These are phyloP conservation scores for Xanthostigma xanthostigma DNA, from an alignment of 2,888 invertebrate species.

Conservation along the genomic window DNA sequence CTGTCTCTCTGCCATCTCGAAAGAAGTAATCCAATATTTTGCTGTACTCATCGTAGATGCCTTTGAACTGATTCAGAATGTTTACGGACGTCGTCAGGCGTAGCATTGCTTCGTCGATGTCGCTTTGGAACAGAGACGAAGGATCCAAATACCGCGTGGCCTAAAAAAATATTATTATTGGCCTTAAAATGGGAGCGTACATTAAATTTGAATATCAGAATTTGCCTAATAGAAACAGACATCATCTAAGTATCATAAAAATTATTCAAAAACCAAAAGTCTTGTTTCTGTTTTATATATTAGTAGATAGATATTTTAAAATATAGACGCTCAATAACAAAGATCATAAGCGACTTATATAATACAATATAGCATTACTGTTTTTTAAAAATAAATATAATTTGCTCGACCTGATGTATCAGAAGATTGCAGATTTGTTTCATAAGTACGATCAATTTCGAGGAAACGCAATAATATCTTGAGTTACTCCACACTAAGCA, in stretches of 20 bases:
- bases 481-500: slow-evolving; percentile 86
- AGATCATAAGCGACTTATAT: not conserved
- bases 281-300: too few species aligned
- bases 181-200: too few species aligned
- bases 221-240: too few species aligned
- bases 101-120: slow-evolving; percentile 83
- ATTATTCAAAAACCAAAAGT: too few species aligned
- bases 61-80: slow-evolving; percentile 46
- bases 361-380: not conserved
- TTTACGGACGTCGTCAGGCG: slow-evolving; percentile 56
- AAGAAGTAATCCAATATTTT: slow-evolving; percentile 52
- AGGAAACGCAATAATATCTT: slow-evolving; percentile 76
- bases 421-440: slow-evolving; percentile 83
- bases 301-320: too few species aligned
- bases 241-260: too few species aligned
- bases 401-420: slow-evolving; percentile 58
- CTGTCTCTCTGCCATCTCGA: slow-evolving; percentile 29
- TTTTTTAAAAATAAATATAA: not conserved
- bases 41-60: slow-evolving; percentile 54
- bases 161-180: slow-evolving; percentile 27
- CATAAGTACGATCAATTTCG: slow-evolving; percentile 74
- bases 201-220: too few species aligned
- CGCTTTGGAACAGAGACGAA: slow-evolving; percentile 83
- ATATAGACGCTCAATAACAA: too few species aligned
- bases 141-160: slow-evolving; percentile 82